phyloP scores from a whole-genome alignment of 2,113 vertebrate genomes.

The Elanoides forficatus region DNA sequence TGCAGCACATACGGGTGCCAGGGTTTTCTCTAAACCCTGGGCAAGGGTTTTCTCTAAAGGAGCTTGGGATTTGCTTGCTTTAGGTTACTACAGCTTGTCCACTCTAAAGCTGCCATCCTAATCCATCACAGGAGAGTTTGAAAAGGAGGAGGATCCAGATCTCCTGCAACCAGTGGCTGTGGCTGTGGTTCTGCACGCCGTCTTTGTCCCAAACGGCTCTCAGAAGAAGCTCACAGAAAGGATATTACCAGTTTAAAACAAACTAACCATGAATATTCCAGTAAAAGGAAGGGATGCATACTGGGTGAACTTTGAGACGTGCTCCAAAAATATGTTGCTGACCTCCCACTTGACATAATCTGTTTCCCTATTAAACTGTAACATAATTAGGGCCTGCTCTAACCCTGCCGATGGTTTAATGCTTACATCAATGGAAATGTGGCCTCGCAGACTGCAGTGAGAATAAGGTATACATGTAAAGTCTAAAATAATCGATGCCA shows the following conservation, averaged over 20 bases:
- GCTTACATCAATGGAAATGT: slow-evolving; percentile 23
- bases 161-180: background rate
- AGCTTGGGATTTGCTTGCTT: background rate
- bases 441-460: background rate
- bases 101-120: background rate
- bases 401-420: background rate
- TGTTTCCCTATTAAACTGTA: slow-evolving; percentile 51
- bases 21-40: background rate
- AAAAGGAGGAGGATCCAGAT: background rate
- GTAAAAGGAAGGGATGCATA: slow-evolving; percentile 1
- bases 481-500: background rate
- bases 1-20: fast-evolving
- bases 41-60: background rate
- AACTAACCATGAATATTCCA: slow-evolving; percentile 43
- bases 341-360: slow-evolving; percentile 33
- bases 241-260: slow-evolving; percentile 18
- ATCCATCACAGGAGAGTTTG: background rate
- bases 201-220: background rate
- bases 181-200: background rate
- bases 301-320: slow-evolving; percentile 13
- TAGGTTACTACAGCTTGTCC: background rate
- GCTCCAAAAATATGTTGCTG: slow-evolving; percentile 52
- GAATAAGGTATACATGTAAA: background rate
- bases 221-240: background rate
- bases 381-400: slow-evolving; percentile 55